Evolutionary conservation across 35 echinoderm and acorn worm species (phyloP).

Genomic region (Antedon bifida): DNA sequence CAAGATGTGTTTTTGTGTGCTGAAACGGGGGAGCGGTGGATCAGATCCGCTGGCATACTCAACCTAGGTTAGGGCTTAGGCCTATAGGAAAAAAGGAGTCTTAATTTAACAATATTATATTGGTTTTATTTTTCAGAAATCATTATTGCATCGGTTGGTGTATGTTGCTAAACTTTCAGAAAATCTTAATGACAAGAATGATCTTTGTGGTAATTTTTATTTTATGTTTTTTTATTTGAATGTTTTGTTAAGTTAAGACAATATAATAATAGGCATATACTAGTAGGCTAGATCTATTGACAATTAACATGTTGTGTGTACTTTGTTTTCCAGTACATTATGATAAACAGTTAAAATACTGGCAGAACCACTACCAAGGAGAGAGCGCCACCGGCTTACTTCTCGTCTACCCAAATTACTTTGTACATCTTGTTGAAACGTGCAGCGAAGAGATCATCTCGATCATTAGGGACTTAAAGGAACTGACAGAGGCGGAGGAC

Average conservation of each 20-base stretch:
- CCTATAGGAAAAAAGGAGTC: too few relatives aligned
- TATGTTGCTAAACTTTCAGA: conserved; percentile 81
- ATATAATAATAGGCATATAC: too few relatives aligned
- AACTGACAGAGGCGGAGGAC: background rate
- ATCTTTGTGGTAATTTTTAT: conserved; percentile 67
- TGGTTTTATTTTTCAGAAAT: conserved; percentile 79
- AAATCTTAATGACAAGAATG: conserved; percentile 67
- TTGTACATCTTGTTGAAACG: conserved; percentile 90
- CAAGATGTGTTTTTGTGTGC: too few relatives aligned
- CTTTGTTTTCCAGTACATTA: conserved; percentile 65
- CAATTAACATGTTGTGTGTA: background rate
- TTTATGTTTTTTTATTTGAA: too few relatives aligned
- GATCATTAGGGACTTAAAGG: conserved; percentile 53
- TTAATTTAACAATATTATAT: too few relatives aligned
- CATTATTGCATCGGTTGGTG: conserved; percentile 74
- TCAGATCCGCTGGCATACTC: too few relatives aligned
- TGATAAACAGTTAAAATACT: conserved; percentile 92
- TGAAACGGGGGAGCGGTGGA: too few relatives aligned
- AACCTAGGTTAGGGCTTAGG: too few relatives aligned
- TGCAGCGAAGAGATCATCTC: conserved; percentile 83
- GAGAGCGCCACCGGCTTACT: conserved; percentile 95
- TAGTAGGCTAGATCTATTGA: too few relatives aligned
- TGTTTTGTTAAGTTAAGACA: too few relatives aligned
- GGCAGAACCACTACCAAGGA: conserved; percentile 89
- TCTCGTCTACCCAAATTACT: conserved; percentile 86